Percentiles rank a stretch among this genome's conserved stretches.
These are phyloP conservation scores for Actinia equina DNA, from an alignment of 64 coral and sea anemone species.

Conservation along the genomic window DNA sequence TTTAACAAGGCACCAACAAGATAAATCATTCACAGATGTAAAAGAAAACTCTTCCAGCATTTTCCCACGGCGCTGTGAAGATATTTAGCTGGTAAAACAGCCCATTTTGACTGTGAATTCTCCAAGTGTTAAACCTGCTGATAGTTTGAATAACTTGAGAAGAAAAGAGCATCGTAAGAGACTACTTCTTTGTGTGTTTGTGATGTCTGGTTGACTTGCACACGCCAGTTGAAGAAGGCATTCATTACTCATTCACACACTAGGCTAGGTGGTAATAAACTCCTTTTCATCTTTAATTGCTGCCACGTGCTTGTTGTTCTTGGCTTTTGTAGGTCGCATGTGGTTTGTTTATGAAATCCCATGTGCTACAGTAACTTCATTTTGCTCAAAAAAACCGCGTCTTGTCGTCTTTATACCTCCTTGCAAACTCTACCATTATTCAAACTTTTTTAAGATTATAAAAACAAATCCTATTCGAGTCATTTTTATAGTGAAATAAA, in stretches of 20 bases:
- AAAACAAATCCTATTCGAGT: neutral
- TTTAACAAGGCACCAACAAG: neutral
- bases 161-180: neutral
- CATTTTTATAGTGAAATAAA: neutral
- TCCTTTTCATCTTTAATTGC: neutral
- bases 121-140: neutral
- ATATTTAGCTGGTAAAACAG: neutral
- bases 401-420: neutral
- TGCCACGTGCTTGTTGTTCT: neutral
- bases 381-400: neutral
- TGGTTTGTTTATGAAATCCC: neutral
- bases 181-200: neutral
- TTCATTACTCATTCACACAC: neutral
- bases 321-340: neutral
- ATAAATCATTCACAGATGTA: slow-evolving; percentile 2
- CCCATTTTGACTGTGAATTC: neutral
- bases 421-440: neutral
- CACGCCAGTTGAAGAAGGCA: neutral
- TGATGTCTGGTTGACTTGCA: neutral
- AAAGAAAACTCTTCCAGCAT: neutral
- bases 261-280: neutral
- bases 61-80: neutral
- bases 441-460: neutral
- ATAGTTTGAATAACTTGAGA: neutral
- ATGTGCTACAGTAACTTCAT: neutral